These are phyloP conservation scores for Oligia latruncula DNA, from an alignment of 2,888 invertebrate genomes.

Conservation along the genomic window DNA sequence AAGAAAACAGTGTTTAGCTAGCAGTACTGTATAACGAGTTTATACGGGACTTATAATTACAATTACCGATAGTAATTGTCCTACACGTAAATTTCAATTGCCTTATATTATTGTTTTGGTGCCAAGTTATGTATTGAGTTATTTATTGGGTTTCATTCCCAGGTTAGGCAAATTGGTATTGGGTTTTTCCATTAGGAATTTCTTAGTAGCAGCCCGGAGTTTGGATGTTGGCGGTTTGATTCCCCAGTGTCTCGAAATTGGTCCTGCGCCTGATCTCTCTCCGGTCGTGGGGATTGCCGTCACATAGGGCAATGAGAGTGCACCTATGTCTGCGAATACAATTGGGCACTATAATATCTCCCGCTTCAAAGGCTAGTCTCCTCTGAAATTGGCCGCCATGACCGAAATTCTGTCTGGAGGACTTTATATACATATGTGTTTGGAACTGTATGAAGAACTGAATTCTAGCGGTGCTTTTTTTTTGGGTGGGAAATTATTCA, in stretches of 20 bases:
- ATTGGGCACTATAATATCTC: too few species aligned
- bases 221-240: too few species aligned
- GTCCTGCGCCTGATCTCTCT: not conserved
- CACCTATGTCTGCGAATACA: too few species aligned
- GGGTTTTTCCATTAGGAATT: not conserved
- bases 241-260: not conserved
- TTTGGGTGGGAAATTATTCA: too few species aligned
- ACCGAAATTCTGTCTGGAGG: not conserved
- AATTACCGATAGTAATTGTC: not conserved
- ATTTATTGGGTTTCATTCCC: not conserved
- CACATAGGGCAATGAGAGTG: not conserved
- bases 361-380: not conserved
- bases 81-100: not conserved
- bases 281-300: not conserved
- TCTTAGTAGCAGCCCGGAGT: not conserved
- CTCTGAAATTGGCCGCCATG: not conserved
- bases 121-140: not conserved
- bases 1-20: not conserved
- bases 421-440: too few species aligned
- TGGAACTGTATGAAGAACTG: too few species aligned
- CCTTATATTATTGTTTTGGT: not conserved
- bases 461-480: too few species aligned
- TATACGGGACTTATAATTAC: not conserved
- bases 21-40: not conserved
- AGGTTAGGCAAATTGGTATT: not conserved